Conservation (phyloP, 2,113 vertebrate species). For the Stercorarius parasiticus region DNA sequence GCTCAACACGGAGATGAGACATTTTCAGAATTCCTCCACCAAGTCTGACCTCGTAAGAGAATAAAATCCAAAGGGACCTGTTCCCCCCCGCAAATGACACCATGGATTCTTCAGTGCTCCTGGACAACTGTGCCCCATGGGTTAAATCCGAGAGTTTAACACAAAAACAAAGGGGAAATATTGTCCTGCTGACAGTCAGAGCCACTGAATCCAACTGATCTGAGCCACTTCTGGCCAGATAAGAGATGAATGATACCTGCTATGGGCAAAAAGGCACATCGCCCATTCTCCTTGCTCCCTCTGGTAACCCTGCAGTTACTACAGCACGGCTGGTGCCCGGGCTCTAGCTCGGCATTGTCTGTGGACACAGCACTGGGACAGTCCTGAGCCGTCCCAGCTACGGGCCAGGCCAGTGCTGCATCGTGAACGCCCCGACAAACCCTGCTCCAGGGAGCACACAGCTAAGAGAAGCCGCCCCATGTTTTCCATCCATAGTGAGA, state of each 20-base stretch:
- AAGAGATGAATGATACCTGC: neutral
- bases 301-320: neutral
- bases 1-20: constrained; percentile 1
- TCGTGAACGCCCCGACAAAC: neutral
- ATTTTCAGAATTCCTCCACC: constrained; percentile 41
- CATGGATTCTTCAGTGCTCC: neutral
- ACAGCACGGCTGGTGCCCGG: neutral
- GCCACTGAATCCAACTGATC: neutral
- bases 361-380: neutral
- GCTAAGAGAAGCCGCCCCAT: neutral
- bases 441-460: fast-evolving
- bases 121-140: neutral
- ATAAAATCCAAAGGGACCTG: constrained; percentile 1
- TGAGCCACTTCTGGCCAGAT: neutral
- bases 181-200: neutral
- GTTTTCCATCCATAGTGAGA: neutral
- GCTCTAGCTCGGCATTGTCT: neutral
- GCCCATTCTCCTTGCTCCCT: neutral
- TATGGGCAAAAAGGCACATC: neutral
- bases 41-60: neutral
- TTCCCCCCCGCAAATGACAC: neutral
- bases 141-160: neutral
- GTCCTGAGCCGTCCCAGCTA: neutral
- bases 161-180: neutral
- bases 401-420: neutral